Evolutionary conservation across 2,113 vertebrate genomes (phyloP).

Genomic region (Podarcis cretensis): DNA sequence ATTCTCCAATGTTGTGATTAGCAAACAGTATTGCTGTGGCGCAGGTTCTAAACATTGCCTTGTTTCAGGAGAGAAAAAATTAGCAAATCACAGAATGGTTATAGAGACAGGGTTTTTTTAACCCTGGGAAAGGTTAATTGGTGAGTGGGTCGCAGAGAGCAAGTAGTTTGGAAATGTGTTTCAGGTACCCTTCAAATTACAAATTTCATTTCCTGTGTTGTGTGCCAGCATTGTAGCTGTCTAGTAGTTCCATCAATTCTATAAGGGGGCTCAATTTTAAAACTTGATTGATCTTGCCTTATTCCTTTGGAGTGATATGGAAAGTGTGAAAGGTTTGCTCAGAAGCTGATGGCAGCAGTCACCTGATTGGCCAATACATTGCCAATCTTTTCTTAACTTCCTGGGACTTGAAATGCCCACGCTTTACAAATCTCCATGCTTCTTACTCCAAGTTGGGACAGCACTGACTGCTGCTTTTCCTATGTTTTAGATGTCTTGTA

Average conservation of each 20-base stretch:
- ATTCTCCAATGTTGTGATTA: constrained; percentile 35
- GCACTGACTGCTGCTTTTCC: neutral
- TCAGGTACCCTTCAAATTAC: neutral
- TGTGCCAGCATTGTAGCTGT: neutral
- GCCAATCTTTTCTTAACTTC: neutral
- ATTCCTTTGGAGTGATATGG: neutral
- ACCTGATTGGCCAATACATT: neutral
- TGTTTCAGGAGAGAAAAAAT: constrained; percentile 22
- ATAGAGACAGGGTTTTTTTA: neutral
- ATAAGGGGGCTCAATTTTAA: neutral
- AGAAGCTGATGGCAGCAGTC: neutral
- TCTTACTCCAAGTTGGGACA: neutral
- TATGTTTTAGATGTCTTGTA: neutral
- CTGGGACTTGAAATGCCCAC: neutral
- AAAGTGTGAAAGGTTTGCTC: neutral
- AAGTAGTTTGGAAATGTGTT: accelerated
- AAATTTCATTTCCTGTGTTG: neutral
- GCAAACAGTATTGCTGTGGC: accelerated
- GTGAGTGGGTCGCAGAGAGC: neutral
- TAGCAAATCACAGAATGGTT: neutral
- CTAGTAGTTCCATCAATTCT: neutral
- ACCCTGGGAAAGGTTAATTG: neutral
- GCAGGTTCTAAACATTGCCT: neutral
- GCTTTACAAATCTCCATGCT: neutral
- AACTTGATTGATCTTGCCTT: neutral